Base-by-base conservation (phyloP, 2,113 vertebrate genomes). In the Willisornis vidua region DNA sequence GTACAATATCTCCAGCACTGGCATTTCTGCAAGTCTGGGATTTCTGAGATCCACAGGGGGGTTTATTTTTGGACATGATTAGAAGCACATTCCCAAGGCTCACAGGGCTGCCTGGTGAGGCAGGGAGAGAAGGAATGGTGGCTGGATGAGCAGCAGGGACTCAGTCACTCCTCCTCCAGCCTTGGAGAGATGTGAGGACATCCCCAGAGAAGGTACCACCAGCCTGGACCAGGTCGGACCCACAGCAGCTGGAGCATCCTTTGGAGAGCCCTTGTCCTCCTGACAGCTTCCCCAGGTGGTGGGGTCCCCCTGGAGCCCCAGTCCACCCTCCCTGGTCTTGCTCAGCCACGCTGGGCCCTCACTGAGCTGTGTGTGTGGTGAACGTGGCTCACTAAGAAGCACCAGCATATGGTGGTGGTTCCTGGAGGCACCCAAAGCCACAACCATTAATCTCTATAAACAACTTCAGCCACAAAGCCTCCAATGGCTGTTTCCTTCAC, bases 381-480 rank as follows among this genome's bases (percentile, higher is more conserved):
- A 57, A 9, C 24, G 82, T 76, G 49, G 45, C 48, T 73, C 19
- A 3, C 75, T 26, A 74, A 52, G 80, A 45, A 89, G 54, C 17
- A 3, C 4, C 10, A 37, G 82, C 96, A 93, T 89, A 94, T 82
- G 96, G 97, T 84, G 95, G 70, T 90, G 16, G 29, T 73, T 97
- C 93, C 98, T 94, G 89, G 88, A 96, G 97, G 95, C 97, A 90
- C 61, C 7, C 11, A 41, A 55, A 96, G 93, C 48, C 73, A 96
- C 92, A 81, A 92, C 94, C 96, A 93, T 95, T 97, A 93, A 97
- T 98, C 96, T 97, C 96, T 93, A 94, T 85, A 96, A 97, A 96
- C 97, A 96, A 97, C 96, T 97, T 96, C 63, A 97, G 89, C 96
- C 84, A 48, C 57, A 35, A 52, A 96, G 93, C 89, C 83, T 96